Conservation (phyloP, 2,888 invertebrate genomes). For the Ennomos quercinarius region DNA sequence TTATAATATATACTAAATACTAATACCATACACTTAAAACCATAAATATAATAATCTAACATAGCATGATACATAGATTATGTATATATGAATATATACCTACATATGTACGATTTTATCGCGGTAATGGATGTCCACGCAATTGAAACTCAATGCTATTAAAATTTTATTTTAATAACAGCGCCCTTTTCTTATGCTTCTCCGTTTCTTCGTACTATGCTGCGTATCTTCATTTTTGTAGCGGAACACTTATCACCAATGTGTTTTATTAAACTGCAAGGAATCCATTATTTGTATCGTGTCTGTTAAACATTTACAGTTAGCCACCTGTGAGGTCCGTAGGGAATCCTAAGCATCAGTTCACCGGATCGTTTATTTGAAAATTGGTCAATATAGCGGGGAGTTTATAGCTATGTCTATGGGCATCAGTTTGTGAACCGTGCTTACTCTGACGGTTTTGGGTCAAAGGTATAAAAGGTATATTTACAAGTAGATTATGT, state of each 20-base stretch:
- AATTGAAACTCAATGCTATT: not conserved
- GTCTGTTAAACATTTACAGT: conserved; percentile 31
- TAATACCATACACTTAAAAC: too few species aligned
- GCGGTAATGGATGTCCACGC: not conserved
- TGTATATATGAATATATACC: too few species aligned
- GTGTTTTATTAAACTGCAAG: conserved; percentile 24
- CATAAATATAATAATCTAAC: too few species aligned
- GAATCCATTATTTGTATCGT: conserved; percentile 29
- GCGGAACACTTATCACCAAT: conserved; percentile 14
- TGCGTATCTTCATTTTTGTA: conserved; percentile 13
- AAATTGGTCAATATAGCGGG: conserved; percentile 48
- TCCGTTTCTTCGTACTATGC: conserved; percentile 7
- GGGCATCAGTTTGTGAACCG: conserved; percentile 58
- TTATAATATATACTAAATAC: too few species aligned
- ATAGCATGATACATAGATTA: too few species aligned
- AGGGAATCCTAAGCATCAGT: conserved; percentile 35
- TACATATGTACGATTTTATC: too few species aligned
- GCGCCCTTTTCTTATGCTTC: conserved; percentile 5
- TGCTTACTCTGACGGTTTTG: conserved; percentile 64
- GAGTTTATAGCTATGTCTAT: conserved; percentile 15
- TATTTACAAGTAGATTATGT: conserved; percentile 56
- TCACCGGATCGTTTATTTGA: conserved; percentile 39
- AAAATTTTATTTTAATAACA: conserved; percentile 4
- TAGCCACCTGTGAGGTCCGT: conserved; percentile 35
- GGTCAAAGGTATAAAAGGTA: conserved; percentile 77